These are phyloP conservation scores for Dynastes maya DNA, from an alignment of 2,888 invertebrate species.

Conservation along the genomic window DNA sequence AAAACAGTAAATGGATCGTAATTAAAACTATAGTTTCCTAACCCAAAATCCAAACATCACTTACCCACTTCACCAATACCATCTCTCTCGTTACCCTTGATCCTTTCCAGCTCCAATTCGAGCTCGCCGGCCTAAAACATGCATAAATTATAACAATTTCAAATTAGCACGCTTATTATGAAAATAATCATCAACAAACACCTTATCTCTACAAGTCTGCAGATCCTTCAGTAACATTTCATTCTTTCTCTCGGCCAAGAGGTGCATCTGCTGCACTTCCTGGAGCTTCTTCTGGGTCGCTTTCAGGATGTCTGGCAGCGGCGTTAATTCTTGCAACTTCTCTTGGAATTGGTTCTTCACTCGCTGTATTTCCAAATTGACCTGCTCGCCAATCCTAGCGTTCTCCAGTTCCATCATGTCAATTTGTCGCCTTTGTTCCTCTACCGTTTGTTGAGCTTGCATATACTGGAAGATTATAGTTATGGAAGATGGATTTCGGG, in stretches of 20 bases:
- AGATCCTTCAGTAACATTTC: constrained; percentile 79
- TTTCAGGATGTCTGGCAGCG: constrained; percentile 80
- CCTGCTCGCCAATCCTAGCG: constrained; percentile 80
- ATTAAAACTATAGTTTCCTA: too few species aligned
- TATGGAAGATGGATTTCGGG: neutral
- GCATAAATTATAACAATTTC: constrained; percentile 11
- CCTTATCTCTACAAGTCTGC: constrained; percentile 77
- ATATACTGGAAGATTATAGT: constrained; percentile 69
- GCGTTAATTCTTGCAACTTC: constrained; percentile 80
- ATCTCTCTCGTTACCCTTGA: constrained; percentile 70
- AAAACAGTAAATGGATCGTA: too few species aligned
- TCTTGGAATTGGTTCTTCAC: constrained; percentile 83
- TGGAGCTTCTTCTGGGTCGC: constrained; percentile 79
- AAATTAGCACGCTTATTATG: neutral
- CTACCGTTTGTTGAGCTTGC: constrained; percentile 80
- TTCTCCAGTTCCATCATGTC: constrained; percentile 83
- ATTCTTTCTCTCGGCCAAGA: constrained; percentile 78
- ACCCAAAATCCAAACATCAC: constrained; percentile 62
- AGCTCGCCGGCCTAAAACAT: constrained; percentile 55
- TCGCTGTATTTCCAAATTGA: constrained; percentile 79
- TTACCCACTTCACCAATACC: constrained; percentile 71
- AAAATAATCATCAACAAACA: constrained; percentile 58
- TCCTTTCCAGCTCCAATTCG: constrained; percentile 71
- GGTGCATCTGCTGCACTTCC: constrained; percentile 79
- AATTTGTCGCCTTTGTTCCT: constrained; percentile 80